Evolutionary conservation across 2,888 invertebrate genomes (phyloP).

Genomic region (Nemoura dubitans): DNA sequence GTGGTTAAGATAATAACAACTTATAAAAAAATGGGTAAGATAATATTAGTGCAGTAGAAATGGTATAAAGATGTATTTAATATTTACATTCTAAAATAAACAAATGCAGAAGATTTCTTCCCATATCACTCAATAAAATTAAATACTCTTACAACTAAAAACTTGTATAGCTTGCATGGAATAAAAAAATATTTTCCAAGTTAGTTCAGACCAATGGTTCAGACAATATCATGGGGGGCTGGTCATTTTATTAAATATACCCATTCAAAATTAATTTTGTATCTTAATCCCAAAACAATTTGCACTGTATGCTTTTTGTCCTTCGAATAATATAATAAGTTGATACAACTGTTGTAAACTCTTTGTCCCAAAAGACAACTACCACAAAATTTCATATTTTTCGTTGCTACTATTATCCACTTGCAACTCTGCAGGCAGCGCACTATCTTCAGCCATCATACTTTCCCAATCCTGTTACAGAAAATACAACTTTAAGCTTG

Average conservation of each 20-base stretch:
- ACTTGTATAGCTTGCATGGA: not conserved
- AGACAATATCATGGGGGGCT: not conserved
- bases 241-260: not conserved
- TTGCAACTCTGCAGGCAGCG: not conserved
- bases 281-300: not conserved
- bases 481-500: not conserved
- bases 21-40: no score
- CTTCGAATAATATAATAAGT: not conserved
- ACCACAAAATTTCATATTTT: not conserved
- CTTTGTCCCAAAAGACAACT: not conserved
- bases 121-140: not conserved
- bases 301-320: not conserved
- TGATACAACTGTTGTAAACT: not conserved
- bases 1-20: no score
- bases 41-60: no score
- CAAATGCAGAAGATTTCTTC: not conserved
- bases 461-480: constrained; percentile 34
- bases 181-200: not conserved
- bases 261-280: not conserved
- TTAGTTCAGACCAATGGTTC: no score
- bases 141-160: not conserved
- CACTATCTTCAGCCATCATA: constrained; percentile 34
- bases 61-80: not conserved
- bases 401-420: constrained; percentile 1
- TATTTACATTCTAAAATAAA: not conserved